Percentiles rank a stretch among this genome's conserved stretches.
Evolutionary conservation across 1,140 invertebrate species (phyloP).

Genomic region (Amphibalanus amphitrite): DNA sequence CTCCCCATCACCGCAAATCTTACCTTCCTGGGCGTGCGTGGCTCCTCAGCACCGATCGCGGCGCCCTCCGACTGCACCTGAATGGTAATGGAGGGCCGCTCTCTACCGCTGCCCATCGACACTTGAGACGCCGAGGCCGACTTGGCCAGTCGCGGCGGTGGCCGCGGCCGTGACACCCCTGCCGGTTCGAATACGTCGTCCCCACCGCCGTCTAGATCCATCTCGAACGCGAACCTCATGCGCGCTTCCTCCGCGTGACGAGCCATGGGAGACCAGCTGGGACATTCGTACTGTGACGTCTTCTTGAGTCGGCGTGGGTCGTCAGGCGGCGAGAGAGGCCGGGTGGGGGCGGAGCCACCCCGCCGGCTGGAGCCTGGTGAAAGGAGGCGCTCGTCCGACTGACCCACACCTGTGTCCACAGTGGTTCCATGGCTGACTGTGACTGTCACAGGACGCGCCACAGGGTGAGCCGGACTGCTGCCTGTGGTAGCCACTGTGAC

Average conservation of each 20-base stretch:
- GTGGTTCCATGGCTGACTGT: no score
- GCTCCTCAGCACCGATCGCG: no score
- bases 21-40: no score
- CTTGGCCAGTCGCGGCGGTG: constrained; percentile 8
- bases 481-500: no score
- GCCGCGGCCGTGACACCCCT: constrained; percentile 9
- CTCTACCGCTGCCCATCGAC: no score
- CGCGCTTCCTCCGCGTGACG: constrained; percentile 6
- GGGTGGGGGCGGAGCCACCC: neutral
- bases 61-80: neutral
- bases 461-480: no score
- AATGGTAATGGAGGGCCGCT: neutral
- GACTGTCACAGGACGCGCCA: no score
- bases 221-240: constrained; percentile 33
- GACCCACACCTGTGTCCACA: no score
- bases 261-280: neutral
- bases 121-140: neutral
- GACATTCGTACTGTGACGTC: neutral
- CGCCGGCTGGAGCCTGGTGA: constrained; percentile 3
- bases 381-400: constrained; percentile 4
- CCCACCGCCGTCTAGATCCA: constrained; percentile 30
- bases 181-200: constrained; percentile 6
- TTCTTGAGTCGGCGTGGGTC: neutral
- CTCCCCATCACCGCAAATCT: no score
- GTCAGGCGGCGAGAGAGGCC: neutral